phyloP scores from a whole-genome alignment of 1,140 invertebrate genomes.

The Drosophila nasuta region DNA sequence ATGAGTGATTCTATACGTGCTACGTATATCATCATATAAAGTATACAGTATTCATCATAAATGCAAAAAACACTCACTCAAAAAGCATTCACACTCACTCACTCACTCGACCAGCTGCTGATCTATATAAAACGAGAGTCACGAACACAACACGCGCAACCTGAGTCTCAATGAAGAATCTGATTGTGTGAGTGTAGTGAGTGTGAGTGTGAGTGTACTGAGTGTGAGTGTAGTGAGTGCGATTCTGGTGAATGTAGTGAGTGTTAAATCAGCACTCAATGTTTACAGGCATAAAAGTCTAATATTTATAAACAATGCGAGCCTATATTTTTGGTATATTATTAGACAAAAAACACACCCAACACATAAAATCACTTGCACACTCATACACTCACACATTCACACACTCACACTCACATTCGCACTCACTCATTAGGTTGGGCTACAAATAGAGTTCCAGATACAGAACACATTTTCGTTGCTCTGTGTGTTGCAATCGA shows the following conservation, averaged over 20 bases:
- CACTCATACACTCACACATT: not conserved
- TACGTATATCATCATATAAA: constrained; percentile 48
- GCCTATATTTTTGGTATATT: constrained; percentile 34
- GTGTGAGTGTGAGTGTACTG: constrained; percentile 8
- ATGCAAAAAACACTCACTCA: too few relatives aligned
- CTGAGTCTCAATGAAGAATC: not conserved
- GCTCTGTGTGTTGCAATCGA: constrained; percentile 1
- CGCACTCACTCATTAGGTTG: not conserved
- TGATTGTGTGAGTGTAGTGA: constrained; percentile 2
- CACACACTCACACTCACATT: not conserved
- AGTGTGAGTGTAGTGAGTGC: constrained; percentile 10
- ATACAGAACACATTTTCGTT: not conserved
- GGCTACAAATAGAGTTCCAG: constrained; percentile 4
- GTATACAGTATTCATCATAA: not conserved
- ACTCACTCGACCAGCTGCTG: constrained; percentile 20
- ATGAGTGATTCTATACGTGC: constrained; percentile 74
- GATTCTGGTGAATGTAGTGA: not conserved
- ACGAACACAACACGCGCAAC: not conserved
- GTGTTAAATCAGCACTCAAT: constrained; percentile 33
- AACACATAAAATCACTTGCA: not conserved
- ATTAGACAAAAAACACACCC: constrained; percentile 13
- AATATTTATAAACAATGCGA: constrained; percentile 43
- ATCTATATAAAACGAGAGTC: constrained; percentile 45
- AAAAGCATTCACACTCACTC: constrained; percentile 20
- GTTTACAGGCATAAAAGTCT: constrained; percentile 20